Base-by-base conservation (phyloP, 2,888 invertebrate genomes). In the Zygaena filipendulae region DNA sequence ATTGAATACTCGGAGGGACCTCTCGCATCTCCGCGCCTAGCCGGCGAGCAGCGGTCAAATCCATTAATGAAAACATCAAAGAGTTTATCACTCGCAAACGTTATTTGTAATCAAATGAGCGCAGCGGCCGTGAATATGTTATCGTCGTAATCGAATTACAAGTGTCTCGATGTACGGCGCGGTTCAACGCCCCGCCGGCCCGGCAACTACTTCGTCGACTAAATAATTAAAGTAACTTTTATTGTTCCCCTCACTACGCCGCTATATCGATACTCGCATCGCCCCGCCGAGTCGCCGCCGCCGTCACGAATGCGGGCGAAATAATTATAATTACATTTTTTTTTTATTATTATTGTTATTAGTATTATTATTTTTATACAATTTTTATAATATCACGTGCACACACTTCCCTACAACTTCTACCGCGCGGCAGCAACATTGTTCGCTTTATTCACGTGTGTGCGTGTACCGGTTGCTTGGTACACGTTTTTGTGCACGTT, bases 191-290 rank as follows among this genome's bases (percentile, higher is more conserved):
- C 53, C 57, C 41, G 36, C 47, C 44, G 42, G 47, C 47, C 49
- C 42, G 44, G 43, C 36, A 32, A 35, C 42, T n/a, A 38, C 42
- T 45, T 40, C 42, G 48, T 47, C 49, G 52, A 48, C 50, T 52
- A 67, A n/a, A n/a, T 72, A 77, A 77, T 77, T 77, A 74, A 71
- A 72, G 63, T 75, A 72, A 72, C 74, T 72, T 72, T 75, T 75
- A 77, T 75, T 75, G 75, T 71, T 66, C 66, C 68, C 69, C 66
- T 55, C 63, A 58, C 63, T 62, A 60, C 60, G 58, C 56, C 57
- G 41, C 35, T 59, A n/a, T 16, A 61, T 61, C 60, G 63, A 61
- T 67, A 60, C 53, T 52, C 52, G 55, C 62, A 58, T n/a, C n/a
- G n/a, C n/a, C n/a, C n/a, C n/a, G n/a, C n/a, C n/a, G n/a, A n/a